Conservation (phyloP, 1,140 invertebrate genomes). For the Drosophila pachea region DNA sequence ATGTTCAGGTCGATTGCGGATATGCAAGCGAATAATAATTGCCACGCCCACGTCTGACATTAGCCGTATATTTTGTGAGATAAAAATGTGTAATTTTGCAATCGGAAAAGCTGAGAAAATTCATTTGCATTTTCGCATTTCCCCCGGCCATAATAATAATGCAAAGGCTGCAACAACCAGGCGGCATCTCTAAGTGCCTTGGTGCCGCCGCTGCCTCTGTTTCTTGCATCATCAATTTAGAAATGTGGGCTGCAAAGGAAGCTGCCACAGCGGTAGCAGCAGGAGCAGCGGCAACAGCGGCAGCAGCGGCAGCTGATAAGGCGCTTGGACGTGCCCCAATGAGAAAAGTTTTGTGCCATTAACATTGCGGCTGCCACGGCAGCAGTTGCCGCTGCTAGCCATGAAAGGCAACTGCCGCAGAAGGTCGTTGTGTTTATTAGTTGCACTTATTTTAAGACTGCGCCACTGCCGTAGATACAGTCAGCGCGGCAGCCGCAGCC, state of each 20-base stretch:
- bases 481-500: too few relatives aligned
- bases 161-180: too few relatives aligned
- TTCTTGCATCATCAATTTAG: slow-evolving; percentile 74
- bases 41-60: neutral
- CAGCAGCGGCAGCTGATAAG: slow-evolving; percentile 54
- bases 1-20: slow-evolving; percentile 43
- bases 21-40: slow-evolving; percentile 19
- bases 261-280: neutral
- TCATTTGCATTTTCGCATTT: slow-evolving; percentile 59
- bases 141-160: slow-evolving; percentile 46
- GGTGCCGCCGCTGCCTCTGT: too few relatives aligned
- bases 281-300: slow-evolving; percentile 19
- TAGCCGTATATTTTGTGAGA: slow-evolving; percentile 40
- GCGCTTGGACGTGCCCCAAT: slow-evolving; percentile 27
- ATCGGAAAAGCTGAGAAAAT: slow-evolving; percentile 60
- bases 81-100: slow-evolving; percentile 63
- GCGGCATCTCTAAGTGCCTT: too few relatives aligned
- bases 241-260: slow-evolving; percentile 19
- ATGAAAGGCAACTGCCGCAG: slow-evolving; percentile 12
- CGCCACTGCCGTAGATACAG: neutral
- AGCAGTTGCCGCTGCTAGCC: slow-evolving; percentile 10
- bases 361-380: slow-evolving; percentile 31
- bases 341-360: slow-evolving; percentile 46
- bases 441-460: slow-evolving; percentile 58
- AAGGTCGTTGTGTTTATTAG: slow-evolving; percentile 69